phyloP scores from a whole-genome alignment of 2,797 vertebrate genomes.

The Xenopus petersii region DNA sequence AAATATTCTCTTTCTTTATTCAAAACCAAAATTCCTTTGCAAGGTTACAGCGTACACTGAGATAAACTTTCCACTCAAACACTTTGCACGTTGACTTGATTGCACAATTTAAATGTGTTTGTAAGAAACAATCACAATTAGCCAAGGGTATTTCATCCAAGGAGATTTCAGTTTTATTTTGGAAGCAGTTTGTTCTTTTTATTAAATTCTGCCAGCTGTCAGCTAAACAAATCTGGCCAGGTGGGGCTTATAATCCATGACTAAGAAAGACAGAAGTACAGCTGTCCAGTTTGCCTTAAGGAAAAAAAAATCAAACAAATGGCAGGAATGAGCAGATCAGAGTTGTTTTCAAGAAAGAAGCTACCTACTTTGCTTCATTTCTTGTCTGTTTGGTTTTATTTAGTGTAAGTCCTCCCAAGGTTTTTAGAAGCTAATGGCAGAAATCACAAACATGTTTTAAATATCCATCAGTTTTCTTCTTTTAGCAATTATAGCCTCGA shows the following conservation, averaged over 20 bases:
- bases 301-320: slow-evolving; percentile 74
- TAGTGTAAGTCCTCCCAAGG: slow-evolving; percentile 62
- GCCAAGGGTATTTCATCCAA: slow-evolving; percentile 63
- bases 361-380: slow-evolving; percentile 63
- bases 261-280: slow-evolving; percentile 78
- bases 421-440: slow-evolving; percentile 57
- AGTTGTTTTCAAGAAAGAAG: slow-evolving; percentile 76
- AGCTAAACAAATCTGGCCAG: slow-evolving; percentile 82
- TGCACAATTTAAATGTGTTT: slow-evolving; percentile 37
- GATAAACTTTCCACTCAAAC: no score
- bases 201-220: slow-evolving; percentile 82
- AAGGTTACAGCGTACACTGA: slow-evolving; percentile 11
- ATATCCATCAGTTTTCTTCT: slow-evolving; percentile 43
- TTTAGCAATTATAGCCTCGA: slow-evolving; percentile 42
- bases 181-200: slow-evolving; percentile 74
- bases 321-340: slow-evolving; percentile 71
- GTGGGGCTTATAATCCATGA: slow-evolving; percentile 81
- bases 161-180: slow-evolving; percentile 69
- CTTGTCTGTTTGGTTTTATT: slow-evolving; percentile 57
- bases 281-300: slow-evolving; percentile 79
- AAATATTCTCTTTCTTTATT: not conserved
- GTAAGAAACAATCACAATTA: slow-evolving; percentile 53
- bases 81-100: not conserved
- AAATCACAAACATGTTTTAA: slow-evolving; percentile 54
- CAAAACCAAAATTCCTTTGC: not conserved